These are phyloP conservation scores for Pelagia noctiluca DNA, from an alignment of 30 jellyfish, hydroid and myxozoan genomes.

Conservation along the genomic window DNA sequence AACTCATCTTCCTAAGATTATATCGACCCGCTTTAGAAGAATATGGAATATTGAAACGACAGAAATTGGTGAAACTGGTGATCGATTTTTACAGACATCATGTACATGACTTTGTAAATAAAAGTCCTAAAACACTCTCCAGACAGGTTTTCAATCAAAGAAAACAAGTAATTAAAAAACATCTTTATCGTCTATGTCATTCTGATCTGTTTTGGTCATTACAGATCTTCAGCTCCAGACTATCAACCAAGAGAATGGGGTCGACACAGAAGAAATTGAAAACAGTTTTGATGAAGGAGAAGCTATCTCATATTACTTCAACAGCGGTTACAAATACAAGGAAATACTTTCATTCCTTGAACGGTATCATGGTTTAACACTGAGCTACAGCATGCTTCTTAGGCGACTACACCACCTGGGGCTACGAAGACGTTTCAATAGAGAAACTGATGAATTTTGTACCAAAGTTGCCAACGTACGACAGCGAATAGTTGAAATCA, in stretches of 20 bases:
- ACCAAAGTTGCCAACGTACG: background rate
- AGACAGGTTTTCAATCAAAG: background rate
- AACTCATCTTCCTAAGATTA: background rate
- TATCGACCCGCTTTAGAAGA: background rate
- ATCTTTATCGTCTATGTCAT: no score
- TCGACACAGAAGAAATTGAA: background rate
- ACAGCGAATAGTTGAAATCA: background rate
- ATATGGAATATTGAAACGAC: background rate
- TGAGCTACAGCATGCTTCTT: conserved; percentile 24
- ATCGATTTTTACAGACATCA: background rate
- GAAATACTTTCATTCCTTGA: conserved; percentile 7
- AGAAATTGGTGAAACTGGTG: background rate
- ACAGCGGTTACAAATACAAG: conserved; percentile 1
- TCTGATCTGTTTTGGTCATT: no score
- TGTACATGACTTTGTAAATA: no score
- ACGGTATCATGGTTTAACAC: background rate
- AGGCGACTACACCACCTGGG: background rate
- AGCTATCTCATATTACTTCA: background rate
- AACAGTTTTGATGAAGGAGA: background rate
- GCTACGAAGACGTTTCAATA: background rate
- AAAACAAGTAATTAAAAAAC: no score
- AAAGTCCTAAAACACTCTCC: background rate
- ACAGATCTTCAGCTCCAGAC: background rate
- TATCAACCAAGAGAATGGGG: background rate
- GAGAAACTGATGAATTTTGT: background rate